These are phyloP conservation scores for Acanthaster planci DNA, from an alignment of 35 echinoderm and acorn worm genomes.

Conservation along the genomic window DNA sequence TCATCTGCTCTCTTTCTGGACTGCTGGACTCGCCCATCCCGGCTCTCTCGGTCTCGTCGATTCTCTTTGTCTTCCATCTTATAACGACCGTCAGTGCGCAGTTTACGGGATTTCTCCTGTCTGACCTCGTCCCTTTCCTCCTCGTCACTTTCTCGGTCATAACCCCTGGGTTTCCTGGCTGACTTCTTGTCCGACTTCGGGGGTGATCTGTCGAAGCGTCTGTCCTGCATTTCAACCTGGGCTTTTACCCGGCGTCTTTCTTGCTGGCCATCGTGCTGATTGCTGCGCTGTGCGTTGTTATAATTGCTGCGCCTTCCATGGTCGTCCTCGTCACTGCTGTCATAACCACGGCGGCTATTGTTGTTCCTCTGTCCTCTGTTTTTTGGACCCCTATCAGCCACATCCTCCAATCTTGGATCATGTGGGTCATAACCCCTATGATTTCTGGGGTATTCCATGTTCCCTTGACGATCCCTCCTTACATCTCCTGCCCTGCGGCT, in stretches of 20 bases:
- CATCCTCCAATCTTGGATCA: no score
- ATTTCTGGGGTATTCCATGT: not conserved
- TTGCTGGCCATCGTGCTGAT: not conserved
- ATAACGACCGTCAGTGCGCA: not conserved
- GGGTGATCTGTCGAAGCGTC: not conserved
- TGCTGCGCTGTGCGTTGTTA: no score
- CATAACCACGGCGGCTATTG: no score
- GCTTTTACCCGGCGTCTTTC: not conserved
- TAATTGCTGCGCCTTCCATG: no score
- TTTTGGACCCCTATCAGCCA: no score
- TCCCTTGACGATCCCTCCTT: not conserved
- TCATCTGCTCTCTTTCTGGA: not conserved
- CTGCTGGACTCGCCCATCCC: not conserved
- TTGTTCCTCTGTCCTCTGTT: no score
- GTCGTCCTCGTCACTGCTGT: no score
- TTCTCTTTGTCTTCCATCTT: slow-evolving; percentile 16
- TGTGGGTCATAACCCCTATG: no score
- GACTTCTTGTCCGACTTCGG: not conserved
- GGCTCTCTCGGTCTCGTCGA: not conserved
- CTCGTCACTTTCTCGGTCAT: not conserved
- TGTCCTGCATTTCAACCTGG: not conserved
- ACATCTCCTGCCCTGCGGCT: not conserved
- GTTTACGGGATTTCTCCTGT: not conserved
- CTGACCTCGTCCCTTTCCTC: not conserved
- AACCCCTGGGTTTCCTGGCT: not conserved